Evolutionary conservation across 2,113 vertebrate species (phyloP), one percentile per base, ranked within the genome.

Genomic region (Hyaena hyaena): DNA sequence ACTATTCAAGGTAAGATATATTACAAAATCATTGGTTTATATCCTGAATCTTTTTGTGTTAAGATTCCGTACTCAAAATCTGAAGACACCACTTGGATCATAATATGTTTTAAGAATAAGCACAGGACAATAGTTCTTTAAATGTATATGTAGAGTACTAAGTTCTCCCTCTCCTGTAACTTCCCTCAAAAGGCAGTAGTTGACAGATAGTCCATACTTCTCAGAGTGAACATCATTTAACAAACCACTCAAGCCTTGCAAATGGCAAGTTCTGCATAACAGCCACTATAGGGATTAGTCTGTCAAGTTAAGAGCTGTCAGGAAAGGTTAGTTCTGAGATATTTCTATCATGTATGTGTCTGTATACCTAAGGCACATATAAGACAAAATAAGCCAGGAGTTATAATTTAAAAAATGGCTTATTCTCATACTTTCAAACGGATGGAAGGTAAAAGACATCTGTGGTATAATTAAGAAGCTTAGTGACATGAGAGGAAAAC

Each of bases 301-400:
- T n/a, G 45, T 94, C 83, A 94, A 74, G 63, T 94, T 87, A 93
- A 91, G 50, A 84, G 77, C 77, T 96, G 15, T 92, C 89, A 63
- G 48, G 48, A 94, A 96, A 89, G 33, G 83, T 97, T 93, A 55
- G 43, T 95, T 85, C 65, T 88, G 55, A 96, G 48, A 80, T 85
- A 88, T 77, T 88, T 94, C 91, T 96, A 15, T 73, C 81, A 61
- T 10, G 15, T 86, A 24, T 26, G 12, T 71, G 53, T 71, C 24
- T 69, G 17, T 85, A 19, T 85, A 35, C 35, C 10, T 55, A 58
- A 71, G 45, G 39, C 73, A 82, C 14, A 10, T 19, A 24, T 28
- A 80, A 93, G 61, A 92, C 39, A 81, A 88, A 82, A 69, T 33
- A 91, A 83, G 12, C 48, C n/a, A 83, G 63, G 26, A 65, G 35